Conservation (phyloP, 2,113 vertebrate species). For the Pontoporia blainvillei region DNA sequence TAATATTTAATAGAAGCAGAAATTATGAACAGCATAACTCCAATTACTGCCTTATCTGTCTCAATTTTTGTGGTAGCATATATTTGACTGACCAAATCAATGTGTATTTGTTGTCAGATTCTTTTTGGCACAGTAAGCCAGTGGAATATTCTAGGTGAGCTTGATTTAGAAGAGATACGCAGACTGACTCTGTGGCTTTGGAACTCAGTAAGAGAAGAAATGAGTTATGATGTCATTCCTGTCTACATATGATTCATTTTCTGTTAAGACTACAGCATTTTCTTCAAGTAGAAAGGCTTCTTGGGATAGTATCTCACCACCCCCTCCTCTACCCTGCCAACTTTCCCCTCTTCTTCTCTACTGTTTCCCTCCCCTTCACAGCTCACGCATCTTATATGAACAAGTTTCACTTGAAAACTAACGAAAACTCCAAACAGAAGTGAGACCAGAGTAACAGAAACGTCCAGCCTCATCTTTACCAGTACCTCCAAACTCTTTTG, state of each 20-base stretch:
- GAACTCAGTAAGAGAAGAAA: constrained; percentile 33
- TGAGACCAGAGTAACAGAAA: background rate
- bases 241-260: constrained; percentile 56
- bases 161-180: constrained; percentile 51
- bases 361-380: background rate
- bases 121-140: constrained; percentile 6
- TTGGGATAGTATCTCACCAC: background rate
- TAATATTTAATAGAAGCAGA: constrained; percentile 66
- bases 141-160: constrained; percentile 43
- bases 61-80: constrained; percentile 29
- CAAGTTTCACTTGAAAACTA: background rate
- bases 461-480: background rate
- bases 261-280: background rate
- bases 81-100: constrained; percentile 34
- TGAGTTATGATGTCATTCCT: constrained; percentile 37
- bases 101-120: constrained; percentile 47
- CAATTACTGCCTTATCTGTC: background rate
- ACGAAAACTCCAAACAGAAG: background rate
- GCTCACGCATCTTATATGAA: background rate
- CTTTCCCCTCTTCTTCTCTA: background rate
- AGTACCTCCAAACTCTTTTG: background rate
- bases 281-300: constrained; percentile 2
- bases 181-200: constrained; percentile 17
- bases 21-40: constrained; percentile 35
- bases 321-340: background rate